These are phyloP conservation scores for Daboia siamensis DNA, from an alignment of 2,113 vertebrate genomes.

Conservation along the genomic window DNA sequence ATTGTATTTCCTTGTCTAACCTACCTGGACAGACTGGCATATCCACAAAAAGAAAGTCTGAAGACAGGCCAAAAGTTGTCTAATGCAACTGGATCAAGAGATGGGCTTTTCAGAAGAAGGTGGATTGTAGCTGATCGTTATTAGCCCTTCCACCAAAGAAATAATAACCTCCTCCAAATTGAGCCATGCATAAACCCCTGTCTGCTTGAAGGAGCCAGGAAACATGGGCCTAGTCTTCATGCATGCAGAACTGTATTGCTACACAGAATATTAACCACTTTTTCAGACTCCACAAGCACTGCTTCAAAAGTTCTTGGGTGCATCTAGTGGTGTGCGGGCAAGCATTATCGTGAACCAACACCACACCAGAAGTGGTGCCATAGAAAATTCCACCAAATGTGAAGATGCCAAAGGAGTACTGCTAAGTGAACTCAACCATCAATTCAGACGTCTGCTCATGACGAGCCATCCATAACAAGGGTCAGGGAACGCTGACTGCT, in stretches of 20 bases:
- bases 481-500: too few species aligned
- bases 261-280: neutral
- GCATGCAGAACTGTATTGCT: neutral
- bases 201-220: neutral
- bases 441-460: too few species aligned
- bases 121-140: neutral
- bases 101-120: neutral
- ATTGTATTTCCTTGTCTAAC: too few species aligned
- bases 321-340: too few species aligned
- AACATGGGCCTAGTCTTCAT: neutral
- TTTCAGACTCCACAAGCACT: neutral
- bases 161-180: neutral
- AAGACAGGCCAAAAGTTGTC: neutral
- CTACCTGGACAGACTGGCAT: too few species aligned
- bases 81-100: neutral
- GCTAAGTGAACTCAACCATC: too few species aligned
- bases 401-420: too few species aligned
- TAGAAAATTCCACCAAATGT: too few species aligned
- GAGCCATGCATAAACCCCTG: neutral
- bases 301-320: neutral
- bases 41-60: neutral
- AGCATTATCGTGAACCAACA: too few species aligned
- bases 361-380: too few species aligned
- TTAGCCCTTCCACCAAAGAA: neutral
- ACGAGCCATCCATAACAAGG: too few species aligned